Base-by-base conservation (phyloP, 2,797 vertebrate genomes). In the Helostoma temminkii region DNA sequence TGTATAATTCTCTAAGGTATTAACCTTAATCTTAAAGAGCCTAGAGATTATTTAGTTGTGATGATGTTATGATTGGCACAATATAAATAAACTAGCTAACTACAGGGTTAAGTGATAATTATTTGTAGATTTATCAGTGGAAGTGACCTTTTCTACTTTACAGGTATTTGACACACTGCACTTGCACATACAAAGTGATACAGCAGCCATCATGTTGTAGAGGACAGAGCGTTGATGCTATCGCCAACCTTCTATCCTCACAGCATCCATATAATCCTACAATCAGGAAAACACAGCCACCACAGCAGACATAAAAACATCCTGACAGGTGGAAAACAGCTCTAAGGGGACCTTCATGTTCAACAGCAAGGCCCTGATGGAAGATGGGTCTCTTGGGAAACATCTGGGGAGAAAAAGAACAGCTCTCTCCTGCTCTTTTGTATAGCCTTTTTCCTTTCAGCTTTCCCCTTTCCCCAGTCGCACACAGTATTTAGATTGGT, bases 311-410 rank as follows among this genome's bases (percentile, higher is more conserved):
- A 79, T 66, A 71, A 80, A 85, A 78, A 61, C 67, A 50, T 45
- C 59, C 62, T 69, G 84, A 75, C 86, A 89, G 85, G 78, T 82
- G 74, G 70, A 78, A 91, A 85, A 79, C 54, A 68, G 58, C 75
- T 77, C 82, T 61, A 39, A 82, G 58, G 66, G 66, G 42, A 81
- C 46, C 60, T 73, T 76, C 57, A 45, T 74, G 68, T 82, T 87
- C 65, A 61, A 64, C 42, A 76, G 45, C 24, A 57, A 65, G 15
- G 28, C 32, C 64, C 28, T 46, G 42, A 49, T 57, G 61, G 58
- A 75, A 28, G 65, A 67, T 14, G 5, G 2, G 16, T 24, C 46
- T 64, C 64, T n/a, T 37, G 62, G 66, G 62, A 76, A 66, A 59
- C 39, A 77, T 45, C 30, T 48, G 15, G 7, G 22, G 30, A 57